Percentiles rank a stretch among this genome's conserved stretches.
phyloP scores from a whole-genome alignment of 2,113 vertebrate species.

The Tachuris rubrigastra region DNA sequence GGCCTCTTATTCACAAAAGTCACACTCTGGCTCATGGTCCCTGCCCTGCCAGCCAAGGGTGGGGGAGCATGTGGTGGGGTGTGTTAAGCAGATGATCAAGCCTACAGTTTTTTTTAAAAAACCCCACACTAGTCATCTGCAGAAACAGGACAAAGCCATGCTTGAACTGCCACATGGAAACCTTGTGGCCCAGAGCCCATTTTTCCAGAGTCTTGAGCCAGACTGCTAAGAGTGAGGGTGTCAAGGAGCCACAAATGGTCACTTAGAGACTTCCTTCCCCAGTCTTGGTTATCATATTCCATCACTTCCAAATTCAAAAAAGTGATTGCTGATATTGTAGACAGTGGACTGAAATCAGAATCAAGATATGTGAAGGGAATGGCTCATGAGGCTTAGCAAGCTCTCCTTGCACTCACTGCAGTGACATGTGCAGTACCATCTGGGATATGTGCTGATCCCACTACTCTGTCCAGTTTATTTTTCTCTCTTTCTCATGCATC shows the following conservation, averaged over 20 bases:
- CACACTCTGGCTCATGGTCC: fast-evolving
- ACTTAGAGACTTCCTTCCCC: not conserved
- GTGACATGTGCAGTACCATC: not conserved
- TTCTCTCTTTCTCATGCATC: not conserved
- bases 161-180: not conserved
- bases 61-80: not conserved
- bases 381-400: not conserved
- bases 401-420: not conserved
- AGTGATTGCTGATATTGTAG: not conserved
- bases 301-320: not conserved
- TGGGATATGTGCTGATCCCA: not conserved
- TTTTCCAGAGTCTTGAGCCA: not conserved
- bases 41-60: not conserved
- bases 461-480: not conserved
- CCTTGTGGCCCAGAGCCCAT: not conserved
- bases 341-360: not conserved
- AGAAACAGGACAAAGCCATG: not conserved
- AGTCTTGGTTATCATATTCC: not conserved
- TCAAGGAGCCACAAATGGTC: not conserved
- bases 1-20: not conserved
- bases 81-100: not conserved
- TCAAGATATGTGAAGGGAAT: not conserved
- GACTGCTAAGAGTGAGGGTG: not conserved
- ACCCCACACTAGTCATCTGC: too few species aligned
- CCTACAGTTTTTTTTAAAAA: not conserved